A percentile compares a stretch with the other conserved stretches of the same genome.
Conservation (phyloP, 2,113 vertebrate genomes). For the Rhea americana region DNA sequence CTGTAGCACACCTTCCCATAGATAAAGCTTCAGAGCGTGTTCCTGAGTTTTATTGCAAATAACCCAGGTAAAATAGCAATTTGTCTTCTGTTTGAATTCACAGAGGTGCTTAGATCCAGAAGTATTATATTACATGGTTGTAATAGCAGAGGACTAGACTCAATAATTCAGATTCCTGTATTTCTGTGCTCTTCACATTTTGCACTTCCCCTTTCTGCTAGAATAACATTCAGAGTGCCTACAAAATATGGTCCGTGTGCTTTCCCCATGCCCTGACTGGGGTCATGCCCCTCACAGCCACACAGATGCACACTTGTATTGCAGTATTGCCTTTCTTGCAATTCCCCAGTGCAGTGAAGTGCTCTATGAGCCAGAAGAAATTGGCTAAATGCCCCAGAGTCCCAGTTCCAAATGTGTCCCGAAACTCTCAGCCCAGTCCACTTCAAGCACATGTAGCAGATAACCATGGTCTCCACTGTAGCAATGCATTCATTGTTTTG, state of each 20-base stretch:
- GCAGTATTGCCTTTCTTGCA: not conserved
- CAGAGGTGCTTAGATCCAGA: not conserved
- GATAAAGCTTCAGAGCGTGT: not conserved
- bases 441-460: fast-evolving
- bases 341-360: not conserved
- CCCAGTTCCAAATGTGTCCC: not conserved
- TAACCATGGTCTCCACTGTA: not conserved
- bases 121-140: not conserved
- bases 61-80: not conserved
- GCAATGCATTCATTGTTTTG: not conserved
- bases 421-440: not conserved
- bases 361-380: not conserved
- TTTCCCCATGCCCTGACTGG: not conserved
- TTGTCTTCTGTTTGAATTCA: not conserved
- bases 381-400: not conserved
- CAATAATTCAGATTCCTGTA: not conserved
- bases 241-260: fast-evolving
- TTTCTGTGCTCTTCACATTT: not conserved
- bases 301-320: not conserved
- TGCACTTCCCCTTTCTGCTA: not conserved
- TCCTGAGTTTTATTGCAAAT: not conserved
- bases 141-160: not conserved
- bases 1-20: not conserved
- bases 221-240: not conserved
- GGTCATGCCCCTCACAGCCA: not conserved